phyloP scores from a whole-genome alignment of 2,113 vertebrate genomes.

The Heliornis fulica region DNA sequence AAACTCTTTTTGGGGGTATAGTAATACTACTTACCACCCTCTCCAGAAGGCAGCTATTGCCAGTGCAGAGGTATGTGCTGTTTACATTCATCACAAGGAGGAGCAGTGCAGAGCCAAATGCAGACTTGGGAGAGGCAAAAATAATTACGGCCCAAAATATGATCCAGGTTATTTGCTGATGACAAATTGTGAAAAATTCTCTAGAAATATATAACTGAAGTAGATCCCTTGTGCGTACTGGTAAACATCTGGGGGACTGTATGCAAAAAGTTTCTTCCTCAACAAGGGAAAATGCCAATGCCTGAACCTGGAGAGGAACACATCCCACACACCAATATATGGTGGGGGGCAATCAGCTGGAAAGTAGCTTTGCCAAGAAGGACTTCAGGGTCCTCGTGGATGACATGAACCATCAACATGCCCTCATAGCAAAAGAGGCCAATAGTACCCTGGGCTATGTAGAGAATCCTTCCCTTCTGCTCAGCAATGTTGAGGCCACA shows the following conservation, averaged over 20 bases:
- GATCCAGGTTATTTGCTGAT: not conserved
- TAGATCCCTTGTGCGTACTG: not conserved
- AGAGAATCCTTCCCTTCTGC: not conserved
- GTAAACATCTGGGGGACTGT: not conserved
- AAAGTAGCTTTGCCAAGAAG: not conserved
- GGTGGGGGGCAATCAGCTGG: not conserved
- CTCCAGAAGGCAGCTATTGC: not conserved
- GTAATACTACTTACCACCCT: not conserved
- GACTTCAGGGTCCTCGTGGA: not conserved
- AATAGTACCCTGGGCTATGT: not conserved
- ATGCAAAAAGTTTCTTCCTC: not conserved
- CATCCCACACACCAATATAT: not conserved
- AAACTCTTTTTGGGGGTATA: not conserved
- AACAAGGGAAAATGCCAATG: not conserved
- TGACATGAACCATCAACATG: not conserved
- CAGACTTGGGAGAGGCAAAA: not conserved
- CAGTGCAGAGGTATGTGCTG: not conserved
- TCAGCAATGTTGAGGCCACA: not conserved
- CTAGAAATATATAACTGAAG: not conserved
- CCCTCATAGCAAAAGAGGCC: not conserved
- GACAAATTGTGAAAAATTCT: not conserved
- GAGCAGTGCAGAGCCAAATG: not conserved
- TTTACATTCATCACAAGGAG: not conserved
- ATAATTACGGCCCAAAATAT: not conserved
- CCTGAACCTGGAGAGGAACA: not conserved